phyloP scores from a whole-genome alignment of 2,797 vertebrate species.

The Cacajao melanocephalus region DNA sequence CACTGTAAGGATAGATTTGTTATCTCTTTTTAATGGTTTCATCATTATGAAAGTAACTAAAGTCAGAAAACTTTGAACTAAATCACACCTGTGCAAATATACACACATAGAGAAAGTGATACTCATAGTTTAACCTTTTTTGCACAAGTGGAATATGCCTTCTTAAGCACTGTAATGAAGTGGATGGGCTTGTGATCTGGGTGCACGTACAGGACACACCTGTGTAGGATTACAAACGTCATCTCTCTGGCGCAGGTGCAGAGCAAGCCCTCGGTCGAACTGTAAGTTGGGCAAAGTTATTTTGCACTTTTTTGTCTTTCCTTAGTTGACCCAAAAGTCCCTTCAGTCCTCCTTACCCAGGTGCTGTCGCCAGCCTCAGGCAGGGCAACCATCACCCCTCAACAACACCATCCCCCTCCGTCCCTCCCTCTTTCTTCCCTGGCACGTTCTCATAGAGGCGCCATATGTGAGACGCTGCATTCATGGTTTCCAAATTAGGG shows the following conservation, averaged over 20 bases:
- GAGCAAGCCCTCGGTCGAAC: background rate
- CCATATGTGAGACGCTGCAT: fast-evolving
- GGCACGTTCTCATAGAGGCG: fast-evolving
- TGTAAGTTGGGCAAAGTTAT: background rate
- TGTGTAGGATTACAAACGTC: background rate
- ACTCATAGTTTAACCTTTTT: background rate
- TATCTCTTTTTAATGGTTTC: background rate
- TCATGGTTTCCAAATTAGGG: background rate
- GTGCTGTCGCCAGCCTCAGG: fast-evolving
- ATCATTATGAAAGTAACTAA: slow-evolving; percentile 6
- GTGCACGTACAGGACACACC: fast-evolving
- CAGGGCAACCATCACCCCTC: no score
- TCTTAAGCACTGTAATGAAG: background rate
- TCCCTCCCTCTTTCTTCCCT: background rate
- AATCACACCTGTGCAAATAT: background rate
- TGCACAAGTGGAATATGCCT: background rate
- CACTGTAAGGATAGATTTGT: background rate
- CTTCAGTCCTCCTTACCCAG: background rate
- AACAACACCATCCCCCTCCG: fast-evolving
- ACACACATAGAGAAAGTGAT: background rate
- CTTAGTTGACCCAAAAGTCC: background rate
- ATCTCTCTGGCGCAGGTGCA: background rate
- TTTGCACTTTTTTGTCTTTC: background rate
- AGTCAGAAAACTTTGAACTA: background rate
- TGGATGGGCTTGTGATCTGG: no score